A percentile compares a stretch with the other conserved stretches of the same genome.
Conservation (phyloP, 2,888 invertebrate genomes). For the Brassicogethes aeneus region DNA sequence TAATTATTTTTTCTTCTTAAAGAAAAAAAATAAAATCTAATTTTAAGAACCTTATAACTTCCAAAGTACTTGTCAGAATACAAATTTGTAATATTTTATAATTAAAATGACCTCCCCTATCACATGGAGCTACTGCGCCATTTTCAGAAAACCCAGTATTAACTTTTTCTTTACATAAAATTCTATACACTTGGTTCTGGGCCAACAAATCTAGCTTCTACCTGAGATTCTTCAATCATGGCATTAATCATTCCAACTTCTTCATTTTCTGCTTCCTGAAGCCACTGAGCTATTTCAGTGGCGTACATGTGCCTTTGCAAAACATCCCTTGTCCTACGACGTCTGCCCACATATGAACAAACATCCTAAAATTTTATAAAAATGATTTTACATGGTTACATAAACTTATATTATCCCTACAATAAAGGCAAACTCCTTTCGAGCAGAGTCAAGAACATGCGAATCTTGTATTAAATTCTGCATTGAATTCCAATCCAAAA, state of each 20-base stretch:
- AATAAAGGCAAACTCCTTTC: constrained; percentile 43
- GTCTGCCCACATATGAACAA: constrained; percentile 65
- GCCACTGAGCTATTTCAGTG: constrained; percentile 64
- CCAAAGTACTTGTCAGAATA: too few species aligned
- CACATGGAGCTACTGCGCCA: too few species aligned
- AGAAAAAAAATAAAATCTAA: too few species aligned
- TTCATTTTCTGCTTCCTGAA: constrained; percentile 52
- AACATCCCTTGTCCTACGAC: constrained; percentile 66
- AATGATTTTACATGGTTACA: background rate
- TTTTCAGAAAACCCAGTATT: too few species aligned
- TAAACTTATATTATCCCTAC: constrained; percentile 30
- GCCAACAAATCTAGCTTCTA: constrained; percentile 27
- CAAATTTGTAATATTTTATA: too few species aligned
- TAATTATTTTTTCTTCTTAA: too few species aligned
- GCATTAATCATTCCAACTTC: constrained; percentile 24
- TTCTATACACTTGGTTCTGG: too few species aligned
- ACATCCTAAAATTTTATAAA: constrained; percentile 37
- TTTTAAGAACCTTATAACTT: too few species aligned
- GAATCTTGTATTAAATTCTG: constrained; percentile 48
- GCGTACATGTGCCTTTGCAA: constrained; percentile 70
- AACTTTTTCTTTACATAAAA: too few species aligned
- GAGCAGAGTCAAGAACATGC: constrained; percentile 43
- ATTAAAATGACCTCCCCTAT: too few species aligned
- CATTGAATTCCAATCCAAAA: constrained; percentile 61
- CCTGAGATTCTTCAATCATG: constrained; percentile 28